A percentile compares a stretch with the other conserved stretches of the same genome.
Conservation (phyloP, 2,888 invertebrate genomes). For the Dermolepida albohirtum region DNA sequence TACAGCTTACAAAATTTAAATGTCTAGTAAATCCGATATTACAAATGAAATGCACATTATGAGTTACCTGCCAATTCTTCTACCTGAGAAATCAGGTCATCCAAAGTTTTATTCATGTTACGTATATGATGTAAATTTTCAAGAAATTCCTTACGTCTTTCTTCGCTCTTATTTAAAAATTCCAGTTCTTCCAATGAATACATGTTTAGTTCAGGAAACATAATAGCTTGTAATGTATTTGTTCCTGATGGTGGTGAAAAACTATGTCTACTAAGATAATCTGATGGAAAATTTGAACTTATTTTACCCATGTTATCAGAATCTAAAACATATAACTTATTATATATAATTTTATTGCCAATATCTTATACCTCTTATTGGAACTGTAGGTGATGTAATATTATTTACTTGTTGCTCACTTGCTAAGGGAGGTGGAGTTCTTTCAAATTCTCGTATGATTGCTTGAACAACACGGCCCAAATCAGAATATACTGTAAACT, state of each 20-base stretch:
- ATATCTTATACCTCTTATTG: slow-evolving; percentile 45
- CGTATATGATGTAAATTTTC: slow-evolving; percentile 76
- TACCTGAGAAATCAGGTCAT: slow-evolving; percentile 78
- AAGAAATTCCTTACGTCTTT: slow-evolving; percentile 79
- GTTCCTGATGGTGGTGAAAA: slow-evolving; percentile 56
- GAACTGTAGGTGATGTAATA: slow-evolving; percentile 52
- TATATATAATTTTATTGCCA: not conserved
- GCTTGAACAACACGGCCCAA: slow-evolving; percentile 85
- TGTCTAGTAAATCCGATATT: no score
- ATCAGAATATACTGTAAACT: slow-evolving; percentile 83
- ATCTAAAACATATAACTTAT: slow-evolving; percentile 50
- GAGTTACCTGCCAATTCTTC: slow-evolving; percentile 74
- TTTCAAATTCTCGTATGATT: slow-evolving; percentile 82
- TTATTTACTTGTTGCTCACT: slow-evolving; percentile 48
- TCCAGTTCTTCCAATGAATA: slow-evolving; percentile 75
- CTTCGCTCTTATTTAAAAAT: slow-evolving; percentile 76
- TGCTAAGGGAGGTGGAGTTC: slow-evolving; percentile 69
- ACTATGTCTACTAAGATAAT: slow-evolving; percentile 50
- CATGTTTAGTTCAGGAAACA: slow-evolving; percentile 67
- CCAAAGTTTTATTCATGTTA: slow-evolving; percentile 76
- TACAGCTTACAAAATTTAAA: no score
- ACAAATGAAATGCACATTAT: not conserved
- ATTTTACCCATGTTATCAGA: slow-evolving; percentile 54
- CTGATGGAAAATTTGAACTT: slow-evolving; percentile 57
- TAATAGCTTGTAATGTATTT: slow-evolving; percentile 53